Base-by-base conservation (phyloP, 2,797 vertebrate species). In the Prunella strophiata region DNA sequence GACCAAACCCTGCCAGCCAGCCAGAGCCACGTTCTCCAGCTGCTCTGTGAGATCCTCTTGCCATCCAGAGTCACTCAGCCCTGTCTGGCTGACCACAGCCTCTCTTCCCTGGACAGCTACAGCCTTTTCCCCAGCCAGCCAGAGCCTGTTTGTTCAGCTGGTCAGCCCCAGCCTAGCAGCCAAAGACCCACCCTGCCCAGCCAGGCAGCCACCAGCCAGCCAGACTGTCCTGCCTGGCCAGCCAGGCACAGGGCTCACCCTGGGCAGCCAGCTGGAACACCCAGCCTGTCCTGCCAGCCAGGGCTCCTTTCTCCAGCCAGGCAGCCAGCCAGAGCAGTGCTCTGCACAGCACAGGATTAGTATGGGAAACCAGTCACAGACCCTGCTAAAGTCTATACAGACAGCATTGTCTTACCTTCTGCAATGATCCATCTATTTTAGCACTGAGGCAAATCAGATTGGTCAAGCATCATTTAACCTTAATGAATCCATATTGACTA, bases 391-490 rank as follows among this genome's bases (percentile, higher is more conserved):
- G 26, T 62, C 67, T 30, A 1, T 8, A 9, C 32, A 73, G 67
- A 62, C 10, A 62, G 8, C 13, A 65, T 21, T 1, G 1, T 89
- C 79, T 79, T 65, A 62, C 47, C 43, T 91, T 70, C 59, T 85
- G 47, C 67, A 81, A 1, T 0, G 2, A 82, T 61, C 76, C 20
- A 48, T 81, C 72, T 80, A 6, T 58, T 59, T 75, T 48, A 81
- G 36, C 66, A 75, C 59, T 63, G 42, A 78, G 72, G 34, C 25
- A 10, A 82, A 85, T 58, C 38, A 80, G 38, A 73, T 62, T 66
- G 32, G 57, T 85, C 80, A 93, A 85, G 79, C 59, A 70, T 55
- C 63, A 66, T 83, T 93, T 82, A 71, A 89, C 68, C 75, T 91
- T 72, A 85, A 75, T 61, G 21, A 91, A 88, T 65, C 65, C 29